Conservation (phyloP, 2,113 vertebrate genomes). For the Dascyllus trimaculatus region DNA sequence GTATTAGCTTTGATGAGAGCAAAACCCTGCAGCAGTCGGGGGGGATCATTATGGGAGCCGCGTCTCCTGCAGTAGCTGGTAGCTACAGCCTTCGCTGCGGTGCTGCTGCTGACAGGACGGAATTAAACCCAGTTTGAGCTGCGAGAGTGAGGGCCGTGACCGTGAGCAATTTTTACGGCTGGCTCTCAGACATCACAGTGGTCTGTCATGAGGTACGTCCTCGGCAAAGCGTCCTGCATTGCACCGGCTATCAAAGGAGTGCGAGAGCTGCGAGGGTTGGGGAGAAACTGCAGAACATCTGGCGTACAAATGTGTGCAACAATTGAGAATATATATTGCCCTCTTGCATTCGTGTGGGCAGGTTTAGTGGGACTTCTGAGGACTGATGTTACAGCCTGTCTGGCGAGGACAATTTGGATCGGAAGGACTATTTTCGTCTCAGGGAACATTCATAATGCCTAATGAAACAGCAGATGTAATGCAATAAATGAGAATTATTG, state of each 20-base stretch:
- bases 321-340: constrained; percentile 6
- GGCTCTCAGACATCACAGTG: constrained; percentile 32
- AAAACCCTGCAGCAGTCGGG: constrained; percentile 52
- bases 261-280: constrained; percentile 7
- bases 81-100: constrained; percentile 28
- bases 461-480: background rate
- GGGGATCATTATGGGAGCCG: constrained; percentile 64
- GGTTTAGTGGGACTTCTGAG: background rate
- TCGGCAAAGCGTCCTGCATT: constrained; percentile 24
- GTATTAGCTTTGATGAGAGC: constrained; percentile 64
- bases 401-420: constrained; percentile 1
- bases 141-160: constrained; percentile 51
- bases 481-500: background rate
- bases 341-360: background rate
- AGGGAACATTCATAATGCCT: background rate
- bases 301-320: constrained; percentile 30
- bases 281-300: constrained; percentile 29
- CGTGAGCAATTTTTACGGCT: constrained; percentile 19
- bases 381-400: background rate
- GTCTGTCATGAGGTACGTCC: constrained; percentile 14
- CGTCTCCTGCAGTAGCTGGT: constrained; percentile 45
- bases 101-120: constrained; percentile 56
- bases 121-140: constrained; percentile 59
- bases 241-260: constrained; percentile 37
- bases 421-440: background rate